These are phyloP conservation scores for Watsonalla binaria DNA, from an alignment of 2,888 invertebrate species.

Conservation along the genomic window DNA sequence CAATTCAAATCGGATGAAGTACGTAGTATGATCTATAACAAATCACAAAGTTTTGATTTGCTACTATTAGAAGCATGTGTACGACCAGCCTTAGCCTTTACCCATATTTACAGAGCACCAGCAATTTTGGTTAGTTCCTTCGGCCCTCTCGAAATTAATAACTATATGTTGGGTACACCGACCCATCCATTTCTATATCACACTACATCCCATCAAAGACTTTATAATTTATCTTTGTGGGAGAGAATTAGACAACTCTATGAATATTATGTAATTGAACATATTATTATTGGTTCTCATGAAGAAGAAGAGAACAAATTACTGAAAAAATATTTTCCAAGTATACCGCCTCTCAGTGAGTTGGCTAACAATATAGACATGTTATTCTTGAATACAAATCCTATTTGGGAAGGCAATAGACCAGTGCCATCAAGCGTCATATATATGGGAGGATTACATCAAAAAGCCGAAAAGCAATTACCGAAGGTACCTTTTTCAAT, in stretches of 20 bases:
- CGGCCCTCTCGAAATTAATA: conserved; percentile 16
- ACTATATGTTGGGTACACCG: conserved; percentile 21
- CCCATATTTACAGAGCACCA: conserved; percentile 22
- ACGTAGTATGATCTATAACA: conserved; percentile 20
- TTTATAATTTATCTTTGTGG: conserved; percentile 17
- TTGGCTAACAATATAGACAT: conserved; percentile 29
- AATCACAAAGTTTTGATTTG: conserved; percentile 7
- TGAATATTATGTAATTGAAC: conserved; percentile 1
- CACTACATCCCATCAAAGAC: conserved; percentile 8
- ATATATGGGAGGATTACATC: conserved; percentile 50
- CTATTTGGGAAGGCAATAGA: conserved; percentile 29
- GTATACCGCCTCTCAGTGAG: conserved; percentile 14
- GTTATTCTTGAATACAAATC: conserved; percentile 46
- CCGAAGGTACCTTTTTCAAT: conserved; percentile 24
- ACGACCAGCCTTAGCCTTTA: conserved; percentile 12
- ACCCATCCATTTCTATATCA: conserved; percentile 29
- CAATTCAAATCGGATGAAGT: conserved; percentile 24
- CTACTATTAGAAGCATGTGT: conserved; percentile 14
- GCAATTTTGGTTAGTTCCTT: conserved; percentile 27
- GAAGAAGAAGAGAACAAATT: conserved; percentile 15
- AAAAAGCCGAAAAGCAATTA: conserved; percentile 36
- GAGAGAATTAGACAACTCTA: conserved; percentile 16
- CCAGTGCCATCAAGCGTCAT: conserved; percentile 49
- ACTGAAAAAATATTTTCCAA: conserved; percentile 8
- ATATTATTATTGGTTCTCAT: background rate